A percentile compares a stretch with the other conserved stretches of the same genome.
Conservation (phyloP, 2,797 vertebrate genomes). For the Peromyscus eremicus region DNA sequence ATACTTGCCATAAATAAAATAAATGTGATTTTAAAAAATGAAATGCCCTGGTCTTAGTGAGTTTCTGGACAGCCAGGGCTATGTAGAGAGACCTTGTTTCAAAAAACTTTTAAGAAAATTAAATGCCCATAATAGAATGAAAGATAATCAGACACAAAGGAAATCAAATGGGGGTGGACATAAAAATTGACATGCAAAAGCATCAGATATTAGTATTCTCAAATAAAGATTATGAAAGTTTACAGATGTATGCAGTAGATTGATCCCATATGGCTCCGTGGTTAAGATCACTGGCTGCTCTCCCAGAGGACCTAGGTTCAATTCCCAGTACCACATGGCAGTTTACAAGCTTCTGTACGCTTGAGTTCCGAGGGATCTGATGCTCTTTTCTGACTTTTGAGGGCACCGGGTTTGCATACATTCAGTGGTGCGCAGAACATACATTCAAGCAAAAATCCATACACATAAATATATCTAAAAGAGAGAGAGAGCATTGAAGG, state of each 20-base stretch:
- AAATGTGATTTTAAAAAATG: not conserved
- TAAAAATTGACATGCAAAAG: not conserved
- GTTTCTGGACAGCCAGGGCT: not conserved
- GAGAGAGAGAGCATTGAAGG: not conserved
- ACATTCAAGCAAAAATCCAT: not conserved
- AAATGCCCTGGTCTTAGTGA: no score
- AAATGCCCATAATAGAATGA: not conserved
- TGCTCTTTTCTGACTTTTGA: not conserved
- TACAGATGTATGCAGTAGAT: not conserved
- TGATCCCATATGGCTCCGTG: not conserved
- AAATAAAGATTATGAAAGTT: not conserved
- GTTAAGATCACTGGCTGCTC: not conserved
- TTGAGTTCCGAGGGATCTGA: not conserved
- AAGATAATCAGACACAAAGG: slow-evolving; percentile 5
- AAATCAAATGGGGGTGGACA: not conserved
- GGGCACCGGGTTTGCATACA: not conserved
- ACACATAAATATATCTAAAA: not conserved
- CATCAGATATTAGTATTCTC: not conserved
- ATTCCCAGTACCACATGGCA: not conserved
- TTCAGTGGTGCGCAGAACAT: no score
- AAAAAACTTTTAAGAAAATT: not conserved
- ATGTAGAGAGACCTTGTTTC: not conserved
- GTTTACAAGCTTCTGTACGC: not conserved
- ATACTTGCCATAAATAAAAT: not conserved
- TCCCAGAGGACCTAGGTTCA: not conserved